A percentile compares a stretch with the other conserved stretches of the same genome.
Conservation (phyloP, 2,888 invertebrate genomes). For the Nomada ruficornis region DNA sequence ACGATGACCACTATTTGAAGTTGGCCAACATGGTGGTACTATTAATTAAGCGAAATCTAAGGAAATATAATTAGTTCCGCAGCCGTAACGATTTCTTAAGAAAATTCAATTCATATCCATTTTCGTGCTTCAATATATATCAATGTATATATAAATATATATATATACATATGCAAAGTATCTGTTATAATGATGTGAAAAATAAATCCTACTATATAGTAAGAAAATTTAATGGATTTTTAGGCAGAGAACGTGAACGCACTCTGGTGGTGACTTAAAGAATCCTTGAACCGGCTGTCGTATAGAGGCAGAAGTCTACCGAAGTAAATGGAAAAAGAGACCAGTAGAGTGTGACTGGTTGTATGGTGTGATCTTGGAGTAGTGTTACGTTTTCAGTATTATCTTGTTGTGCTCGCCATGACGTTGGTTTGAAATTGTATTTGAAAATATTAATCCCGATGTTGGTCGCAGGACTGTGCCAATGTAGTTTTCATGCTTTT, state of each 20-base stretch:
- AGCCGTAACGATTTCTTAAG: not conserved
- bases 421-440: conserved; percentile 82
- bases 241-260: conserved; percentile 21
- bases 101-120: not conserved
- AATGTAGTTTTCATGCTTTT: conserved; percentile 85
- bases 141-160: no score
- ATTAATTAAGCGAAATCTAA: no score
- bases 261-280: conserved; percentile 45
- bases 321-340: conserved; percentile 63
- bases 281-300: conserved; percentile 51
- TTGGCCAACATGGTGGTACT: no score
- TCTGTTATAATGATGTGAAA: not conserved
- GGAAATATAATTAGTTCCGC: no score
- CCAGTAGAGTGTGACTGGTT: conserved; percentile 65
- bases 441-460: conserved; percentile 84
- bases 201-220: not conserved
- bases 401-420: conserved; percentile 80
- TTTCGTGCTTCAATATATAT: not conserved
- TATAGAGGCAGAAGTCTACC: conserved; percentile 57
- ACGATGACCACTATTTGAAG: not conserved
- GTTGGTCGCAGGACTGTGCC: conserved; percentile 85
- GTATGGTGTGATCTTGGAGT: conserved; percentile 59
- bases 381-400: conserved; percentile 70
- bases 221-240: conserved; percentile 28
- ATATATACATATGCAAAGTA: not conserved